phyloP scores from a whole-genome alignment of 2,888 invertebrate species.

The Melanargia galathea region DNA sequence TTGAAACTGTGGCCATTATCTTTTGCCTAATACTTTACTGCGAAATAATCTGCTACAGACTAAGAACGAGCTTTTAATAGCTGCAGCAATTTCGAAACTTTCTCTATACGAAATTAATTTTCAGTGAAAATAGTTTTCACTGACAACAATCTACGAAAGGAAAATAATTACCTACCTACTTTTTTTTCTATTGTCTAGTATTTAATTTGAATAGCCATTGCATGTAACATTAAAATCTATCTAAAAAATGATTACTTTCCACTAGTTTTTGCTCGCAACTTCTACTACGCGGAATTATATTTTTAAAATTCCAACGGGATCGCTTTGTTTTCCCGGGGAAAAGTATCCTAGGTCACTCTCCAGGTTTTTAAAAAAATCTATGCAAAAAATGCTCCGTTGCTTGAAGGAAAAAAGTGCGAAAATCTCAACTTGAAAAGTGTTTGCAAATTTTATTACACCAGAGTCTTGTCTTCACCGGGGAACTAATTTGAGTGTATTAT shows the following conservation, averaged over 20 bases:
- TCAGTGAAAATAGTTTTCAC: not conserved
- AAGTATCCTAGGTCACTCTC: too few relatives aligned
- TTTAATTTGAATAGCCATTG: too few relatives aligned
- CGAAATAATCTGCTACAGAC: conserved; percentile 19
- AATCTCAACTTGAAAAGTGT: not conserved
- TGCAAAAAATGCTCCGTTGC: not conserved
- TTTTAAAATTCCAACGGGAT: too few relatives aligned
- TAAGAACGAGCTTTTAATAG: conserved; percentile 21
- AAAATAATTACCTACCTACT: not conserved
- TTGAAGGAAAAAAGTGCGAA: not conserved
- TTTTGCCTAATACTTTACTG: conserved; percentile 19
- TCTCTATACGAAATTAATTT: conserved; percentile 5
- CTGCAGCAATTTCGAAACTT: conserved; percentile 15
- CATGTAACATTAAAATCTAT: too few relatives aligned
- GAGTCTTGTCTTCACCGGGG: conserved; percentile 68
- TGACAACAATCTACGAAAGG: too few relatives aligned
- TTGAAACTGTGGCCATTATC: conserved; percentile 20
- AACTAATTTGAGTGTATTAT: conserved; percentile 79
- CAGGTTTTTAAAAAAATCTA: too few relatives aligned
- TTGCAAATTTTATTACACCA: conserved; percentile 33
- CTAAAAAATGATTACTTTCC: too few relatives aligned
- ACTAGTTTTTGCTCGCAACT: too few relatives aligned
- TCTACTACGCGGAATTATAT: too few relatives aligned
- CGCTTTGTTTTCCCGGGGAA: too few relatives aligned
- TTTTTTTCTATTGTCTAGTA: too few relatives aligned